phyloP scores from a whole-genome alignment of 1,140 invertebrate species.

The Euschistus heros region DNA sequence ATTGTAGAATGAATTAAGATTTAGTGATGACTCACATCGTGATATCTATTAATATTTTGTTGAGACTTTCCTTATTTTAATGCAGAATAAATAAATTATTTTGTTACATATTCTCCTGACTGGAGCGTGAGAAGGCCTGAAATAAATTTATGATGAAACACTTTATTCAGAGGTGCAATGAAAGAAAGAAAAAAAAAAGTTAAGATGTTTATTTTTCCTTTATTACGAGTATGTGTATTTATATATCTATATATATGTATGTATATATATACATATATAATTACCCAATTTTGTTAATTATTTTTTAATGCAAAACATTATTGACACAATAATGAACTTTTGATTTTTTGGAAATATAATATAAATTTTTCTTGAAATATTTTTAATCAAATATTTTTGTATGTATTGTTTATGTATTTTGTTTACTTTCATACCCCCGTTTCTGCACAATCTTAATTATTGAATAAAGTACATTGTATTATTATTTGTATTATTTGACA shows the following conservation, averaged over 20 bases:
- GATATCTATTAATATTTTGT: conserved; percentile 6
- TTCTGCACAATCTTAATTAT: conserved; percentile 19
- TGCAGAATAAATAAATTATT: conserved; percentile 4
- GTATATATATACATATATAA: too few relatives aligned
- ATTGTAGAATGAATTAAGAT: background rate
- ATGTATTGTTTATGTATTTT: too few relatives aligned
- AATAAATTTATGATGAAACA: conserved; percentile 3
- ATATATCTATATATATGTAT: too few relatives aligned
- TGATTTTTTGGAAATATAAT: too few relatives aligned
- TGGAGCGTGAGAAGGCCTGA: conserved; percentile 8
- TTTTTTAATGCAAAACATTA: background rate
- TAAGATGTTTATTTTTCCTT: background rate
- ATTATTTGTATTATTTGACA: conserved; percentile 19
- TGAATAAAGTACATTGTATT: conserved; percentile 21
- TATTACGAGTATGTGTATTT: too few relatives aligned
- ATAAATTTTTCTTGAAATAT: too few relatives aligned
- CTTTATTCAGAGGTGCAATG: conserved; percentile 5
- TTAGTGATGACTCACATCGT: background rate
- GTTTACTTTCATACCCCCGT: too few relatives aligned
- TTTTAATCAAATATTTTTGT: too few relatives aligned
- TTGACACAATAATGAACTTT: too few relatives aligned
- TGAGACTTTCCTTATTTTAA: conserved; percentile 10
- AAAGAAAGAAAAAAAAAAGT: background rate
- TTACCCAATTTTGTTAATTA: conserved; percentile 3
- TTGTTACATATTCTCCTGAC: background rate